These are phyloP conservation scores for Colius striatus DNA, from an alignment of 2,113 vertebrate genomes.

Conservation along the genomic window DNA sequence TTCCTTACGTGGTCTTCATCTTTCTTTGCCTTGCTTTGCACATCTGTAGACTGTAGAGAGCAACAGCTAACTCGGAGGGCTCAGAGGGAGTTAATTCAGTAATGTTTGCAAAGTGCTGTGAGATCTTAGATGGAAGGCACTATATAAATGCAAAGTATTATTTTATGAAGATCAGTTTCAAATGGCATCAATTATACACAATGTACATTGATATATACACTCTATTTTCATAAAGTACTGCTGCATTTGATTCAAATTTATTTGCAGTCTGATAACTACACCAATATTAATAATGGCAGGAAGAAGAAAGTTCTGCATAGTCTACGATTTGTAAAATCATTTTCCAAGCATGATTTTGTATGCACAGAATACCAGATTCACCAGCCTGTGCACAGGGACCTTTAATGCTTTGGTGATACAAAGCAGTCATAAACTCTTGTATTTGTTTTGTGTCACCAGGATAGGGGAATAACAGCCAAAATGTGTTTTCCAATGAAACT, in stretches of 20 bases:
- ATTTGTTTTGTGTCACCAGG: neutral
- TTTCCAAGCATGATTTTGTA: neutral
- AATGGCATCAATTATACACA: conserved; percentile 61
- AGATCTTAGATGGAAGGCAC: conserved; percentile 42
- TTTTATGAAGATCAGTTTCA: conserved; percentile 67
- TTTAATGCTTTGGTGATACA: neutral
- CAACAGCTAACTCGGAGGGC: neutral
- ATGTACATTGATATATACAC: conserved; percentile 38
- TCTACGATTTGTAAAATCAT: neutral
- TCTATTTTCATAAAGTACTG: conserved; percentile 52
- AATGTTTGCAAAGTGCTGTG: conserved; percentile 11
- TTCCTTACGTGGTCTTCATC: neutral
- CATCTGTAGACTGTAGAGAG: neutral
- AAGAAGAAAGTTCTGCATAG: neutral
- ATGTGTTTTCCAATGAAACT: neutral
- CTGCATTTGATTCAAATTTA: conserved; percentile 38
- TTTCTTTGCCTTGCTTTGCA: neutral
- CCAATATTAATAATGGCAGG: conserved; percentile 15
- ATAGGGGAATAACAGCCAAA: neutral
- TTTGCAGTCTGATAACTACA: conserved; percentile 36
- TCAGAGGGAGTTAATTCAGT: conserved; percentile 27
- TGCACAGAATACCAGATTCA: neutral
- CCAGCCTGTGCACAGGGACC: fast-evolving
- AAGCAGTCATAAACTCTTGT: neutral
- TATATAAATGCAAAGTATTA: conserved; percentile 63